Base-by-base conservation (phyloP, 2,113 vertebrate genomes). In the Saiga tatarica region DNA sequence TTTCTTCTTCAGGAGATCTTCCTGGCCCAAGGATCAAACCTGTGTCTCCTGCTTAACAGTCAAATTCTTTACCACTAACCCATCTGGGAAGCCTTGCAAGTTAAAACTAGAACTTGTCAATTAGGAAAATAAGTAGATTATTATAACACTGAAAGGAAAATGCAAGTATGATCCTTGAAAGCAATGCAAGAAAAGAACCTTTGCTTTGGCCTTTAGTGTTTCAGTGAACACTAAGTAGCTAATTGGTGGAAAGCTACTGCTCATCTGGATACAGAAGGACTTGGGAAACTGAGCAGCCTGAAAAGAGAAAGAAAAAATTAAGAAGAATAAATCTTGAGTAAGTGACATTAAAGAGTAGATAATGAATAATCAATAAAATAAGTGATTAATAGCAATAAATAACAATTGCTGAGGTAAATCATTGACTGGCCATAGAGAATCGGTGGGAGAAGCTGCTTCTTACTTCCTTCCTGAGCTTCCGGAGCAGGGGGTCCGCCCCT, bases 251-350 rank as follows among this genome's bases (percentile, higher is more conserved):
- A 42, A 76, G 17, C 14, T 33, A 25, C 3, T 33, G 14, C 2
- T 53, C 30, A 17, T 64, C 16, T 59, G 53, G 15, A 33, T 11
- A 89, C 10, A 89, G 26, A 93, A 81, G 2, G 15, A 3, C 30
- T 64, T 76, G 45, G 71, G 21, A 82, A 87, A 84, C 36, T 0
- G 10, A 30, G n/a, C 2, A 21, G 23, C 3, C 15, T 76, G 55
- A 10, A 79, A 59, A 81, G 14, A 91, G 36, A 83, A 67, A 97
- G 39, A 59, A 76, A 2, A 55, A n/a, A 53, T 33, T 19, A 59
- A 93, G 52, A 88, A 74, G 2, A 85, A 57, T 45, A 74, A 59
- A 82, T 81, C 19, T n/a, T 62, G 85, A 71, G 17, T 84, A 93
- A 93, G 86, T 59, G 53, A 85, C 57, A 62, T 21, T 23, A 42